Base-by-base conservation (phyloP, 2,888 invertebrate species). In the Choristoneura rosaceana region DNA sequence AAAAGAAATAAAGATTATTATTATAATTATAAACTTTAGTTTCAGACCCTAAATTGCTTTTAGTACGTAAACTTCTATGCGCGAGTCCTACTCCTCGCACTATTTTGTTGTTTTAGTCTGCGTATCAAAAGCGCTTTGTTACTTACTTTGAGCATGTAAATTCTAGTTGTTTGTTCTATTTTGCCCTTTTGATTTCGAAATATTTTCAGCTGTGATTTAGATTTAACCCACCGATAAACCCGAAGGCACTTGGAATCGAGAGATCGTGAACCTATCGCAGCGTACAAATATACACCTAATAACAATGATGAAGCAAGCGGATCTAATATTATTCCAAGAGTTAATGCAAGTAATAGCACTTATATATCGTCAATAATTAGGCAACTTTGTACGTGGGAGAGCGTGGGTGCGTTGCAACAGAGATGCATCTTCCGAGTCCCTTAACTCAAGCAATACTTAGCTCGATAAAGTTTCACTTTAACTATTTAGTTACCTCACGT, bases 361-460 rank as follows among this genome's bases (percentile, higher is more conserved):
- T 73, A 73, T 73, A 71, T 71, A 68, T 73, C 58, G 68, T 73
- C 47, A 68, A 73, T 73, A 73, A 73, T 73, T 73, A 73, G 68
- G 71, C 59, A 81, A 82, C 77, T 45, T 50, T 63, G 74, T 75
- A 80, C 84, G 85, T 86, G 82, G 85, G 86, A 77, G 80, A 66
- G 65, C 69, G 85, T 84, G 81, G 85, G 86, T 69, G 82, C 74
- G 77, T 80, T 81, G 80, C 81, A 81, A 80, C 81, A 81, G 70
- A 69, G 74, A 68, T 73, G 71, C 71, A 68, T 68, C 71, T 68
- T 63, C 67, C 50, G 68, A 73, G 41, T 68, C 71, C 68, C 68
- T 68, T 73, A 60, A 59, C 61, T 66, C 60, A 63, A 68, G 8
- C 41, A 45, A 14, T 25, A 66, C 34, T 50, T 25, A 45, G 61